Conservation (phyloP, 2,797 vertebrate species). For the Myripristis murdjan region DNA sequence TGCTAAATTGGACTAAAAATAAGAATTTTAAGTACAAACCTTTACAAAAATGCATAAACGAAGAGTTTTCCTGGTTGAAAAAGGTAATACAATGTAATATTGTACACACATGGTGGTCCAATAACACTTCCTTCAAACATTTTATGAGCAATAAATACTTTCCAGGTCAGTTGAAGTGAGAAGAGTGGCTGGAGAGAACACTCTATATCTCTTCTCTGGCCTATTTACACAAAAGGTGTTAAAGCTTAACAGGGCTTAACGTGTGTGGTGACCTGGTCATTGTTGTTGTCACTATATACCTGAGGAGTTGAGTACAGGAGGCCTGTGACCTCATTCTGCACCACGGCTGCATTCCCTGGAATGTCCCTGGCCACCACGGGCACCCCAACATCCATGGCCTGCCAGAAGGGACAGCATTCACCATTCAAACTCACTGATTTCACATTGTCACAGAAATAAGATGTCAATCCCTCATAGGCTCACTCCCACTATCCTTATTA, state of each 20-base stretch:
- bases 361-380: slow-evolving; percentile 95
- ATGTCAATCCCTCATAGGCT: not conserved
- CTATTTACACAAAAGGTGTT: slow-evolving; percentile 14
- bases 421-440: not conserved
- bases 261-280: slow-evolving; percentile 23
- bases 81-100: not conserved
- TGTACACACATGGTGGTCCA: no score
- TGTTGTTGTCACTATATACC: slow-evolving; percentile 62
- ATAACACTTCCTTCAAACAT: not conserved
- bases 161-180: slow-evolving; percentile 31
- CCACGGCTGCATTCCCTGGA: slow-evolving; percentile 92
- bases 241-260: slow-evolving; percentile 43
- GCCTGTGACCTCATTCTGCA: slow-evolving; percentile 90
- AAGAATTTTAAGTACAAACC: slow-evolving; percentile 39
- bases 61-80: slow-evolving; percentile 1
- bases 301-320: slow-evolving; percentile 89
- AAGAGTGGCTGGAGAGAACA: slow-evolving; percentile 8
- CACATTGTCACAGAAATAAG: slow-evolving; percentile 3
- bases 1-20: slow-evolving; percentile 30
- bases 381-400: slow-evolving; percentile 95
- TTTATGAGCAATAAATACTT: slow-evolving; percentile 11
- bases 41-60: slow-evolving; percentile 27
- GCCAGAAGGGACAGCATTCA: slow-evolving; percentile 48
- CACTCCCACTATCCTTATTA: not conserved
- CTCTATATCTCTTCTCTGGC: slow-evolving; percentile 6